Evolutionary conservation across 2,888 invertebrate genomes (phyloP).

Genomic region (Timema podura): DNA sequence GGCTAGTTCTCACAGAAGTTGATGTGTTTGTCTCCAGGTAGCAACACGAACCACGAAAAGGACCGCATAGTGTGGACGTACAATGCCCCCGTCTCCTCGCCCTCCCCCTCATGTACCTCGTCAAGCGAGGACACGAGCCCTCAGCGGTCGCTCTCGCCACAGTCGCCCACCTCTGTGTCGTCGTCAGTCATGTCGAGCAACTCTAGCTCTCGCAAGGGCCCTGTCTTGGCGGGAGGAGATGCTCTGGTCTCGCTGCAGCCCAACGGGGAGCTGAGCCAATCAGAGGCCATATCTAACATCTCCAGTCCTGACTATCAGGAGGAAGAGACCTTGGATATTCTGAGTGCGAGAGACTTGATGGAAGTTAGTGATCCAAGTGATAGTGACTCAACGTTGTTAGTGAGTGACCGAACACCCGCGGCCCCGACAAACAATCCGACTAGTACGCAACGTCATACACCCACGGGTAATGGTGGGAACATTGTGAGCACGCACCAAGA

Average conservation of each 20-base stretch:
- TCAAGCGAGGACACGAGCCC: slow-evolving; percentile 44
- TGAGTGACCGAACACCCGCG: slow-evolving; percentile 48
- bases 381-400: slow-evolving; percentile 82
- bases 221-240: slow-evolving; percentile 29
- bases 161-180: slow-evolving; percentile 81
- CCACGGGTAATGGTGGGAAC: slow-evolving; percentile 22
- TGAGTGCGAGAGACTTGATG: slow-evolving; percentile 74
- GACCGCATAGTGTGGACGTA: slow-evolving; percentile 86
- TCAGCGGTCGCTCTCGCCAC: slow-evolving; percentile 63
- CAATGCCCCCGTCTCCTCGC: slow-evolving; percentile 72
- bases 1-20: too few species aligned
- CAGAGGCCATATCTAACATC: slow-evolving; percentile 84
- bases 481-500: slow-evolving; percentile 17
- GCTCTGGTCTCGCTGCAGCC: slow-evolving; percentile 33
- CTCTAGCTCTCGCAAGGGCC: slow-evolving; percentile 23
- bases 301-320: slow-evolving; percentile 88
- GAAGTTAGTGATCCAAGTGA: slow-evolving; percentile 85
- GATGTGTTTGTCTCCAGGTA: background rate
- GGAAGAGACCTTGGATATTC: slow-evolving; percentile 76
- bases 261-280: slow-evolving; percentile 70
- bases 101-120: slow-evolving; percentile 45
- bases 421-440: slow-evolving; percentile 14
- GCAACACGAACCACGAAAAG: slow-evolving; percentile 23
- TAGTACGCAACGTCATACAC: slow-evolving; percentile 15
- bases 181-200: slow-evolving; percentile 82